Evolutionary conservation across 2,888 invertebrate genomes (phyloP).

Genomic region (Loripinus fragilis): DNA sequence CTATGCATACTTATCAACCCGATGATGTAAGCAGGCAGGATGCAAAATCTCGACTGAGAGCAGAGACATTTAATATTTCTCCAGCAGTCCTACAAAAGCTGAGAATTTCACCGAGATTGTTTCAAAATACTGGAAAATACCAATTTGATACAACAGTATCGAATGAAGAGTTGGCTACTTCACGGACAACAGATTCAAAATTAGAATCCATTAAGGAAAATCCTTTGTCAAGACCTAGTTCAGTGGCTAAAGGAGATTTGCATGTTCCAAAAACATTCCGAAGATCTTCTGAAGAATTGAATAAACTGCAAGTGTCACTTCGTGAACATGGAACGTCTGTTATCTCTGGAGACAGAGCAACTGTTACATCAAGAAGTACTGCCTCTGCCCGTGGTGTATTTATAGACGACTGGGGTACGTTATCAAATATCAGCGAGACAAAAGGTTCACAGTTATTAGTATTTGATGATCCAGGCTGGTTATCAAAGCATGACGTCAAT

Average conservation of each 20-base stretch:
- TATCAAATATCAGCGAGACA: not conserved
- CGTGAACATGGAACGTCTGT: constrained; percentile 2
- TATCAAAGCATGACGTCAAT: constrained; percentile 28
- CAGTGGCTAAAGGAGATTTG: not conserved
- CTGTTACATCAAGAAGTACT: constrained; percentile 26
- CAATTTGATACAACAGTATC: constrained; percentile 33
- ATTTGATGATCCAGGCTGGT: constrained; percentile 56
- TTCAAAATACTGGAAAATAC: constrained; percentile 52
- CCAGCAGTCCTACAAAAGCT: not conserved
- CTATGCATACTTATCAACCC: not conserved
- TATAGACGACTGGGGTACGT: constrained; percentile 23
- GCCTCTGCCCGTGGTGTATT: constrained; percentile 23
- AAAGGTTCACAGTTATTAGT: constrained; percentile 36
- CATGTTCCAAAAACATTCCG: not conserved
- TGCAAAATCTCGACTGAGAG: not conserved
- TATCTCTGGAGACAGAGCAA: constrained; percentile 14
- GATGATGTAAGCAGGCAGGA: not conserved
- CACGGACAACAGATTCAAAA: constrained; percentile 14
- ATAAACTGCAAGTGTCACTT: constrained; percentile 1
- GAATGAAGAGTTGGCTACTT: constrained; percentile 11
- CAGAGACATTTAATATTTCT: constrained; percentile 1
- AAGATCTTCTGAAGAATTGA: not conserved
- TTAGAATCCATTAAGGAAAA: constrained; percentile 52
- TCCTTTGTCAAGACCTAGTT: constrained; percentile 42
- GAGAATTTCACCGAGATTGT: constrained; percentile 28